phyloP scores from a whole-genome alignment of 2,888 invertebrate species.

The Lithophane socia region DNA sequence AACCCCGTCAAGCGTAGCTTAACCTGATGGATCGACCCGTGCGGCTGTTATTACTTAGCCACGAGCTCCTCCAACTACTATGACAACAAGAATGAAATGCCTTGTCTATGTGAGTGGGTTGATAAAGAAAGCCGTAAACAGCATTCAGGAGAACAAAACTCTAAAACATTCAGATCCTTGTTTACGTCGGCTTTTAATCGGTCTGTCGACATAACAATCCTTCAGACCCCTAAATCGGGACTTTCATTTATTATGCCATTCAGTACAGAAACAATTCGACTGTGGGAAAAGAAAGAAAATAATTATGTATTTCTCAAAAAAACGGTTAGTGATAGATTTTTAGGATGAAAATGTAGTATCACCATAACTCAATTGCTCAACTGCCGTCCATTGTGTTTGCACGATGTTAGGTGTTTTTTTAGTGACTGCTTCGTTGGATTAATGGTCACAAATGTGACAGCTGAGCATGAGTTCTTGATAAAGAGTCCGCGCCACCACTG shows the following conservation, averaged over 20 bases:
- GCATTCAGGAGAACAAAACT: background rate
- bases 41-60: too few species aligned
- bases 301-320: background rate
- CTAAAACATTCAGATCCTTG: slow-evolving; percentile 6
- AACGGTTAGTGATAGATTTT: too few species aligned
- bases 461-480: too few species aligned
- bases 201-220: slow-evolving; percentile 40
- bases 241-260: slow-evolving; percentile 35
- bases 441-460: background rate
- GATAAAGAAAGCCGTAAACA: background rate
- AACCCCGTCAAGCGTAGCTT: too few species aligned
- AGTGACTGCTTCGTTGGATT: too few species aligned
- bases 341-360: background rate
- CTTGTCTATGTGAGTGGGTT: too few species aligned
- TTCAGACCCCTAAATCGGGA: slow-evolving; percentile 32
- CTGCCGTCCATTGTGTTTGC: background rate
- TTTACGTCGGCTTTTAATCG: slow-evolving; percentile 42
- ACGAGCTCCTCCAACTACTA: background rate
- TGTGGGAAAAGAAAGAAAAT: background rate
- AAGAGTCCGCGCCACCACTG: too few species aligned
- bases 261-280: slow-evolving; percentile 8
- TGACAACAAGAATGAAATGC: background rate
- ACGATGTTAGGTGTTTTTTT: too few species aligned
- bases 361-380: background rate
- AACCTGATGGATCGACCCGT: too few species aligned